Percentiles rank a stretch among this genome's conserved stretches.
Evolutionary conservation across 2,113 vertebrate species (phyloP).

Genomic region (Cromileptes altivelis): DNA sequence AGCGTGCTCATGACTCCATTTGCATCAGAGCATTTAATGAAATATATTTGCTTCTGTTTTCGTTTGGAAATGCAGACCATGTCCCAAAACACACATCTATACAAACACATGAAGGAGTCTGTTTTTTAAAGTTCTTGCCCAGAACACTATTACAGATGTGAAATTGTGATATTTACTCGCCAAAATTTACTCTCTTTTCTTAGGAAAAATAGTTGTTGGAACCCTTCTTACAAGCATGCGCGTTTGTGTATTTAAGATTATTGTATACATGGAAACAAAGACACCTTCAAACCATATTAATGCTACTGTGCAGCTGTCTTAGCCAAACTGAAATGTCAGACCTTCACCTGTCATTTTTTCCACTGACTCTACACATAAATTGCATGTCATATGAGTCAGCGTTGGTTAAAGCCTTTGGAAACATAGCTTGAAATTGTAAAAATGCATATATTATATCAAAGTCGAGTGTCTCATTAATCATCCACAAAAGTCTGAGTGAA

Average conservation of each 20-base stretch:
- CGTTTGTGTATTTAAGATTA: background rate
- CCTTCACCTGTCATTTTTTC: too few relatives aligned
- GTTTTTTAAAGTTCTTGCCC: background rate
- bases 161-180: background rate
- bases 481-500: too few relatives aligned
- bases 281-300: background rate
- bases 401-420: background rate
- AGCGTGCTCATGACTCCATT: background rate
- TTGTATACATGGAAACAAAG: background rate
- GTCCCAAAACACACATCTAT: slow-evolving; percentile 5
- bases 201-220: background rate
- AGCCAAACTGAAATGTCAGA: too few relatives aligned
- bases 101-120: background rate
- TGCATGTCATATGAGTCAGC: background rate
- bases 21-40: slow-evolving; percentile 17
- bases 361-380: background rate
- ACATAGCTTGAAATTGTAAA: too few relatives aligned
- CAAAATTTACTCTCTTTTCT: background rate
- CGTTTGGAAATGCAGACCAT: background rate
- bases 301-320: background rate
- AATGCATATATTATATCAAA: too few relatives aligned
- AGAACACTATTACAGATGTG: background rate
- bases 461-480: too few relatives aligned
- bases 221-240: too few relatives aligned
- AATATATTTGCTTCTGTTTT: background rate